These are phyloP conservation scores for Epinotia ramella DNA, from an alignment of 2,888 invertebrate genomes.

Conservation along the genomic window DNA sequence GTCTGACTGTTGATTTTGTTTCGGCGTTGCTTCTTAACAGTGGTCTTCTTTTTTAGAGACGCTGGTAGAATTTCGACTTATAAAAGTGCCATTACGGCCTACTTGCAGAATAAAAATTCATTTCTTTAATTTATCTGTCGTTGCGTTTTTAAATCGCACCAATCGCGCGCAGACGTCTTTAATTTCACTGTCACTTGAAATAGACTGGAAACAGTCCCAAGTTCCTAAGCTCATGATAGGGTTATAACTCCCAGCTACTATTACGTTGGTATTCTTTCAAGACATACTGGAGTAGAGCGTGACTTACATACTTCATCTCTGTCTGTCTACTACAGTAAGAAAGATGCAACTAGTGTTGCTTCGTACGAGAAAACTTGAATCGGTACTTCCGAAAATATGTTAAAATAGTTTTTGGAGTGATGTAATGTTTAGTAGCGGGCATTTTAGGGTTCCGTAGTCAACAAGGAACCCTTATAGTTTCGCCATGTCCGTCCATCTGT, in stretches of 20 bases:
- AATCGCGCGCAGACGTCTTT: constrained; percentile 19
- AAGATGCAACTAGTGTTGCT: not conserved
- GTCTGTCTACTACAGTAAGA: constrained; percentile 1
- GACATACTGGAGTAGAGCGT: not conserved
- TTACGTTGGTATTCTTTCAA: constrained; percentile 18
- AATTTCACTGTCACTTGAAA: constrained; percentile 47
- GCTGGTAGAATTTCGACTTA: too few relatives aligned
- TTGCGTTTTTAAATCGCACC: not conserved
- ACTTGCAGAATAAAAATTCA: too few relatives aligned
- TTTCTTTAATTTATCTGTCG: not conserved
- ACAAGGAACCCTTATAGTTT: too few relatives aligned
- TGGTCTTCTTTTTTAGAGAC: too few relatives aligned
- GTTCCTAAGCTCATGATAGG: constrained; percentile 44
- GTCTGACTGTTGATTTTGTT: too few relatives aligned
- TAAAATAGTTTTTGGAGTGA: constrained; percentile 12
- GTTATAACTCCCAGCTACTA: constrained; percentile 36
- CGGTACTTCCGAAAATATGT: constrained; percentile 9
- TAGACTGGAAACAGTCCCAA: constrained; percentile 48
- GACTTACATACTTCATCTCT: constrained; percentile 9
- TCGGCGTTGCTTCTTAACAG: too few relatives aligned
- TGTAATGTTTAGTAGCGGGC: constrained; percentile 23
- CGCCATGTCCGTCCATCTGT: too few relatives aligned
- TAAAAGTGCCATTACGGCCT: too few relatives aligned
- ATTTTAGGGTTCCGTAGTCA: not conserved
- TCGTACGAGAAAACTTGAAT: not conserved